Conservation (phyloP, 2,113 vertebrate species). For the Apus apus region DNA sequence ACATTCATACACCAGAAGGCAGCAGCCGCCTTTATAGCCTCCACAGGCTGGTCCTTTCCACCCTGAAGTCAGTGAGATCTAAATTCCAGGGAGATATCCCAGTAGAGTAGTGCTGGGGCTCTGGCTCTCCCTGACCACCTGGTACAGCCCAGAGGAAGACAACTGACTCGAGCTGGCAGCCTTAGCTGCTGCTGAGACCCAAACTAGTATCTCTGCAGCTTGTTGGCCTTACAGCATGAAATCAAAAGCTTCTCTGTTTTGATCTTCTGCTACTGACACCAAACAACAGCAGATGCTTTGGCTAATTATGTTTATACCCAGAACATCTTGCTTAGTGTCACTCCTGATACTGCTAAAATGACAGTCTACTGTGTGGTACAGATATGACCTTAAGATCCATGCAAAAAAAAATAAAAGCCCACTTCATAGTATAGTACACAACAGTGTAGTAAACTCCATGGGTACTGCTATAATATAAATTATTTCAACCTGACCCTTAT, state of each 20-base stretch:
- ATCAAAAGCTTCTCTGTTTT: slow-evolving; percentile 5
- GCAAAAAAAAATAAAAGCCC: neutral
- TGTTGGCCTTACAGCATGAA: neutral
- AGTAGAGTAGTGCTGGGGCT: neutral
- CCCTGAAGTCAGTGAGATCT: neutral
- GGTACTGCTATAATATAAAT: neutral
- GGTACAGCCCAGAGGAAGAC: neutral
- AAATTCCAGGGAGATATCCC: neutral
- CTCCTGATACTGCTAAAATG: neutral
- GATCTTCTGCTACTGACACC: neutral
- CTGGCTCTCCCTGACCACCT: neutral
- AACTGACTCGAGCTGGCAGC: neutral
- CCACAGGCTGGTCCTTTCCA: neutral
- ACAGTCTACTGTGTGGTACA: neutral
- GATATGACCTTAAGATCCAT: neutral
- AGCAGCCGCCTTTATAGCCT: neutral
- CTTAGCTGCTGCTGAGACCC: neutral
- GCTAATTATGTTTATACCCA: neutral
- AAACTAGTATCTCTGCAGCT: neutral
- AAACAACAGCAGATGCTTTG: neutral
- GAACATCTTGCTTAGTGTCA: neutral
- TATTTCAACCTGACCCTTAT: neutral
- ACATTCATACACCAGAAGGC: neutral
- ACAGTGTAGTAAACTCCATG: neutral
- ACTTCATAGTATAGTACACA: neutral